Percentiles rank a stretch among this genome's conserved stretches.
These are phyloP conservation scores for Tenodera sinensis DNA, from an alignment of 2,888 invertebrate species.

Conservation along the genomic window DNA sequence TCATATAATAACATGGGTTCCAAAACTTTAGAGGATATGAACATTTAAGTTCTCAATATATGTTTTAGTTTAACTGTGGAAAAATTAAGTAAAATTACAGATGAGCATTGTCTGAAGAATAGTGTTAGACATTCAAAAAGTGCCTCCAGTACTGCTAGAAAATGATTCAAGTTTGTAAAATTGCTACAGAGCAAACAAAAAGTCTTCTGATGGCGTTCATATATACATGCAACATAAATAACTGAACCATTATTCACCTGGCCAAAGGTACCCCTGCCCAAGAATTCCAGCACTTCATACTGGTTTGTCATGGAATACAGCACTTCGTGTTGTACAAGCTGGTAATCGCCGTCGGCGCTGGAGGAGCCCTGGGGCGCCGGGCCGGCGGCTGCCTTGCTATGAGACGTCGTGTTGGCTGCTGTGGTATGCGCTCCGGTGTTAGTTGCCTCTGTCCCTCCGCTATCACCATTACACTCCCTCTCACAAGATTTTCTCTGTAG, in stretches of 20 bases:
- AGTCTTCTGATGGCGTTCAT: no score
- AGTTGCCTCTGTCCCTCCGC: conserved; percentile 44
- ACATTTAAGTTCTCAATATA: no score
- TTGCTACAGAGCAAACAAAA: no score
- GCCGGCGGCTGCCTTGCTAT: conserved; percentile 65
- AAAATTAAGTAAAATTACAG: no score
- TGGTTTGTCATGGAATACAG: conserved; percentile 95
- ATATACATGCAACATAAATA: no score
- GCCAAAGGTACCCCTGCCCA: conserved; percentile 98
- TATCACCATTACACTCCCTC: conserved; percentile 60
- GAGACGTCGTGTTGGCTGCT: conserved; percentile 65
- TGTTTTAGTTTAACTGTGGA: no score
- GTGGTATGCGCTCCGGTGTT: conserved; percentile 40
- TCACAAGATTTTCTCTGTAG: conserved; percentile 60
- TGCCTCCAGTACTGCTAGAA: no score
- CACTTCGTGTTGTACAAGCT: conserved; percentile 95
- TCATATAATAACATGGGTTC: no score
- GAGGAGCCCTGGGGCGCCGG: conserved; percentile 58
- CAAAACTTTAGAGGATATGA: no score
- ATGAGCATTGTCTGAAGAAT: no score
- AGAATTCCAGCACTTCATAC: conserved; percentile 96
- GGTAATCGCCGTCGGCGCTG: conserved; percentile 95
- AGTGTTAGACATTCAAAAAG: no score
- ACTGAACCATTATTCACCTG: conserved; percentile 47
- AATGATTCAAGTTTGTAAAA: no score